Conservation (phyloP, 2,797 vertebrate genomes). For the Brachyrhaphis roseni region DNA sequence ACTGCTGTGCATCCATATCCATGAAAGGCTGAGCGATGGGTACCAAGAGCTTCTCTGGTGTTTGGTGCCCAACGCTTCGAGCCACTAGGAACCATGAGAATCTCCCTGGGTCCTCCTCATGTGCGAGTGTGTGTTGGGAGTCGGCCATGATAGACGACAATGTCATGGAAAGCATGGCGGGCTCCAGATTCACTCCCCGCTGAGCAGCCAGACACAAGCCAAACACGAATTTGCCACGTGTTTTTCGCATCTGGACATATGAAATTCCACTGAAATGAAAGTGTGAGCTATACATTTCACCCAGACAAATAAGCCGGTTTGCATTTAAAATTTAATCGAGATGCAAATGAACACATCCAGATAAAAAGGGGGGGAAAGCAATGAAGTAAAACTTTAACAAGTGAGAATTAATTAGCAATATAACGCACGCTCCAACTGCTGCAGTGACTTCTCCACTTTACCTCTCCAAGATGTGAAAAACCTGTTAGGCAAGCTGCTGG, state of each 20-base stretch:
- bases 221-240: background rate
- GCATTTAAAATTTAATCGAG: constrained; percentile 44
- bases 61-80: constrained; percentile 46
- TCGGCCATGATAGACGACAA: constrained; percentile 61
- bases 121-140: constrained; percentile 18
- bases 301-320: constrained; percentile 33
- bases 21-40: constrained; percentile 54
- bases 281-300: background rate
- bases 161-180: constrained; percentile 45
- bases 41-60: constrained; percentile 33
- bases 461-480: constrained; percentile 57
- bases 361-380: constrained; percentile 21
- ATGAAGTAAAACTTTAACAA: constrained; percentile 56
- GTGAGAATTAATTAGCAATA: constrained; percentile 59
- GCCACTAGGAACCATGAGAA: constrained; percentile 57
- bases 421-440: constrained; percentile 41
- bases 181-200: constrained; percentile 42
- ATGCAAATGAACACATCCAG: constrained; percentile 37
- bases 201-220: constrained; percentile 29
- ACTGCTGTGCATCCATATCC: constrained; percentile 27
- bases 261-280: background rate
- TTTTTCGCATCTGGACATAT: constrained; percentile 40
- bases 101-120: constrained; percentile 36
- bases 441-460: constrained; percentile 45
- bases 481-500: constrained; percentile 55